Conservation (phyloP, 2,113 vertebrate genomes). For the Peromyscus polionotus region DNA sequence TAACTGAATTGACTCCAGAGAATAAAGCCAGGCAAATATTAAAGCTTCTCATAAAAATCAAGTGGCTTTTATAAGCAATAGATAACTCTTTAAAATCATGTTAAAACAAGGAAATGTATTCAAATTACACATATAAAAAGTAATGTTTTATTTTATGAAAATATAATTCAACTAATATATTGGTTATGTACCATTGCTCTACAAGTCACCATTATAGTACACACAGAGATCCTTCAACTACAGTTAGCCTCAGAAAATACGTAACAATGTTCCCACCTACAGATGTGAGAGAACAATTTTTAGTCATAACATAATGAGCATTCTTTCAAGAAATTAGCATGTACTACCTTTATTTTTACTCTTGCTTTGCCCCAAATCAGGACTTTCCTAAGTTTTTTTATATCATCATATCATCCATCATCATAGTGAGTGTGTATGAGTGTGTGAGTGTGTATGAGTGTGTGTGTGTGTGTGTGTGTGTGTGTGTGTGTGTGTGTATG, state of each 20-base stretch:
- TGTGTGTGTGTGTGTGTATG: neutral
- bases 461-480: neutral
- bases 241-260: constrained; percentile 31
- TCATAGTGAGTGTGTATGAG: neutral
- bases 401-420: neutral
- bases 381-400: neutral
- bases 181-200: constrained; percentile 27
- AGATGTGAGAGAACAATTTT: neutral
- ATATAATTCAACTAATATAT: constrained; percentile 68
- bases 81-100: constrained; percentile 62
- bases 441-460: neutral
- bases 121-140: constrained; percentile 70
- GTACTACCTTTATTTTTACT: constrained; percentile 41
- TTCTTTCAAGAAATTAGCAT: constrained; percentile 36
- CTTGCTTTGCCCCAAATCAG: neutral
- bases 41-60: constrained; percentile 66
- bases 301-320: neutral
- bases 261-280: neutral
- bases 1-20: constrained; percentile 65
- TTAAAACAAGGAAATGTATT: constrained; percentile 61
- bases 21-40: constrained; percentile 62
- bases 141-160: constrained; percentile 73
- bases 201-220: constrained; percentile 27
- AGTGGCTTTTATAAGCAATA: constrained; percentile 64
- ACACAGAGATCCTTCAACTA: constrained; percentile 35